Evolutionary conservation across 64 coral and sea anemone genomes (phyloP).

Genomic region (Pachyseris speciosa): DNA sequence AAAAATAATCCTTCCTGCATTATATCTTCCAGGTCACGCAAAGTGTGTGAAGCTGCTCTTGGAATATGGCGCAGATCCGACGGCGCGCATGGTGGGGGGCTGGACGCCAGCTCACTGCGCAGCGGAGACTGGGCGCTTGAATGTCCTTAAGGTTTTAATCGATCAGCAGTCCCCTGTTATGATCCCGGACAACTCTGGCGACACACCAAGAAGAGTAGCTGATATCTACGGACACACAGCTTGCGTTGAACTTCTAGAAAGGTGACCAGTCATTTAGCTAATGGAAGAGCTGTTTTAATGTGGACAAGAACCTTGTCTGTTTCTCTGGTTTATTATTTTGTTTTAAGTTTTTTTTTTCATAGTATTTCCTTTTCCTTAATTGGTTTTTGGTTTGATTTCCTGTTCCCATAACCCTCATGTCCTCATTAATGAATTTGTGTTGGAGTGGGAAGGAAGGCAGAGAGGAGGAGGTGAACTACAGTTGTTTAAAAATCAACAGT

Average conservation of each 20-base stretch:
- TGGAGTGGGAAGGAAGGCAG: no score
- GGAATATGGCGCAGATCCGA: slow-evolving; percentile 88
- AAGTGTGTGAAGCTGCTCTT: slow-evolving; percentile 92
- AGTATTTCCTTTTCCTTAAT: no score
- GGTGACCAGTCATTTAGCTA: slow-evolving; percentile 21
- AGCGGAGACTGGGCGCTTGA: slow-evolving; percentile 77
- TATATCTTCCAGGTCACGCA: slow-evolving; percentile 67
- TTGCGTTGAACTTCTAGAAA: slow-evolving; percentile 81
- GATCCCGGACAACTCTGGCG: slow-evolving; percentile 76
- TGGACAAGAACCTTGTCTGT: not conserved
- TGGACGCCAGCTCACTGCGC: slow-evolving; percentile 99
- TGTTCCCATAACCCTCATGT: no score
- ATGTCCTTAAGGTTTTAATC: slow-evolving; percentile 79
- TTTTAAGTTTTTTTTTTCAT: no score
- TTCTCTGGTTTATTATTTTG: no score
- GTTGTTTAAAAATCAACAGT: no score
- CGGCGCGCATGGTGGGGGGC: slow-evolving; percentile 88
- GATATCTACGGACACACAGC: slow-evolving; percentile 90
- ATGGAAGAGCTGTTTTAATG: no score
- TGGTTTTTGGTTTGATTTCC: no score
- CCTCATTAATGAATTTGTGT: no score
- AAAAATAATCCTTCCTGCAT: not conserved
- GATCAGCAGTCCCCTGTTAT: slow-evolving; percentile 84
- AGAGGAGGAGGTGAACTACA: no score
- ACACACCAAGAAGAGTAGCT: slow-evolving; percentile 81